A percentile compares a stretch with the other conserved stretches of the same genome.
Conservation (phyloP, 1,140 invertebrate genomes). For the Antheraea mylitta region DNA sequence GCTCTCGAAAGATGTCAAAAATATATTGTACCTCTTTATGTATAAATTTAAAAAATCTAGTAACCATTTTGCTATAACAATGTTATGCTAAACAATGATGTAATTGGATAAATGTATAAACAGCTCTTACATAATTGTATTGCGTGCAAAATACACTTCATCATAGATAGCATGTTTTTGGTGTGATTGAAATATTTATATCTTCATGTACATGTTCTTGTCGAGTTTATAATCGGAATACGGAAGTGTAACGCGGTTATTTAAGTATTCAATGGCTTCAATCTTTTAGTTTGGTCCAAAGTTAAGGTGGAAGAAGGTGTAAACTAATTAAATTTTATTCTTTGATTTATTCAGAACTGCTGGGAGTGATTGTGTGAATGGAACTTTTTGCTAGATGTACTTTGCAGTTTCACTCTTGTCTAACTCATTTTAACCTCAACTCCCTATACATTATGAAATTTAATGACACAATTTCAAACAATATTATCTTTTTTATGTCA, state of each 20-base stretch:
- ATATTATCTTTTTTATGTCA: too few species aligned
- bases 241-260: not conserved
- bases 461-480: too few species aligned
- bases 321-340: too few species aligned
- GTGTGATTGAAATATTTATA: not conserved
- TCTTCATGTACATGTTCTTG: not conserved
- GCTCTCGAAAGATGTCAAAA: too few species aligned
- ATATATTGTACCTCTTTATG: too few species aligned
- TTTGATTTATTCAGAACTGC: too few species aligned
- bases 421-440: too few species aligned
- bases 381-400: too few species aligned
- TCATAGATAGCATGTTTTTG: slow-evolving; percentile 1
- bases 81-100: not conserved
- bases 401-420: too few species aligned
- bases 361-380: too few species aligned
- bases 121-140: not conserved
- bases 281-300: not conserved
- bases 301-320: not conserved
- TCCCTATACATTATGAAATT: too few species aligned
- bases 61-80: not conserved
- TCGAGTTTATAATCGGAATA: not conserved
- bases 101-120: not conserved
- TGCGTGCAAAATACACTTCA: not conserved
- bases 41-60: too few species aligned
- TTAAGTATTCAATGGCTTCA: not conserved